Evolutionary conservation across 2,797 vertebrate species (phyloP).

Genomic region (Hippoglossus hippoglossus): DNA sequence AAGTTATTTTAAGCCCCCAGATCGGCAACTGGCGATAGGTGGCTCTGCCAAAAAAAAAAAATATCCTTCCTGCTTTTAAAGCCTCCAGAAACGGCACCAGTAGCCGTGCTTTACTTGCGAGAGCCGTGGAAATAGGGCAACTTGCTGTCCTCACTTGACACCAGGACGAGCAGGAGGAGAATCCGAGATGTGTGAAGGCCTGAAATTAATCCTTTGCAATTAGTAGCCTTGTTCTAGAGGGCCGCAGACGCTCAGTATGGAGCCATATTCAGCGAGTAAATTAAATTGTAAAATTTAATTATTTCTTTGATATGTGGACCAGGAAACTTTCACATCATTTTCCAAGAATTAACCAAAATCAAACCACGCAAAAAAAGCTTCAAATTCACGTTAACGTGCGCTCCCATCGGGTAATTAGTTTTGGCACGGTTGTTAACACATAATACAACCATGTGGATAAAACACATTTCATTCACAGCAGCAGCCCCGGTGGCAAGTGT

Average conservation of each 20-base stretch:
- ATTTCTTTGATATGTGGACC: conserved; percentile 36
- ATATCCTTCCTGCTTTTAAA: conserved; percentile 48
- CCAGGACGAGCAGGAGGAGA: conserved; percentile 22
- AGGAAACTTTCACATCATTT: conserved; percentile 21
- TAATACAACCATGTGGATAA: conserved; percentile 38
- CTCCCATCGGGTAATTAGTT: conserved; percentile 56
- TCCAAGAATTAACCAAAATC: conserved; percentile 29
- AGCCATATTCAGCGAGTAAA: conserved; percentile 17
- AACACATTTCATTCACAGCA: conserved; percentile 49
- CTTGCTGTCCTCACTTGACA: conserved; percentile 55
- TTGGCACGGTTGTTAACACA: conserved; percentile 41
- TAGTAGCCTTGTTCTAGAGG: conserved; percentile 26
- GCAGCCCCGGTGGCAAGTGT: conserved; percentile 31
- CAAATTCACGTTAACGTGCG: conserved; percentile 31
- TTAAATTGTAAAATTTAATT: conserved; percentile 29
- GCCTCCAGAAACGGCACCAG: conserved; percentile 59
- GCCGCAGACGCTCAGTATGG: conserved; percentile 7
- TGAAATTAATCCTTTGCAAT: conserved; percentile 49
- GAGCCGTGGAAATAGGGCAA: conserved; percentile 59
- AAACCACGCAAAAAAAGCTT: conserved; percentile 39
- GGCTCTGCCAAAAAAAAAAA: conserved; percentile 50
- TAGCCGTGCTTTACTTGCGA: conserved; percentile 47
- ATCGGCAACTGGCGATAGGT: conserved; percentile 43
- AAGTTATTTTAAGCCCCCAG: conserved; percentile 56
- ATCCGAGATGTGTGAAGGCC: conserved; percentile 35